Conservation (phyloP, 2,888 invertebrate species). For the Melanotus villosus region DNA sequence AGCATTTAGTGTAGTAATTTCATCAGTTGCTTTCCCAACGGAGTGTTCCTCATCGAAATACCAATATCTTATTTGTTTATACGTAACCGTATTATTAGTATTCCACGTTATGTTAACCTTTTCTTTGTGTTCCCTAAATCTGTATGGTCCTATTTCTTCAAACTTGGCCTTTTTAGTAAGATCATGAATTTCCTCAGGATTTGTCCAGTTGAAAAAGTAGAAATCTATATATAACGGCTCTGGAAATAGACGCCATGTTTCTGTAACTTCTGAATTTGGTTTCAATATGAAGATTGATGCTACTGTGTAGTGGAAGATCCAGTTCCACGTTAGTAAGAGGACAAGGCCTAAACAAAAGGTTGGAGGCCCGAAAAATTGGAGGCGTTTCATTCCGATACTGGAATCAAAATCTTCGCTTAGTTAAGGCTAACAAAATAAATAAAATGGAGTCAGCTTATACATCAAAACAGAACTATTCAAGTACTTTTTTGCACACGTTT, state of each 20-base stretch:
- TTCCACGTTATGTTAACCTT: slow-evolving; percentile 83
- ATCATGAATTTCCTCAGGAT: slow-evolving; percentile 71
- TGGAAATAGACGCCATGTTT: background rate
- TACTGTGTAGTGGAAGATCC: background rate
- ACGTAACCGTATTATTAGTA: slow-evolving; percentile 82
- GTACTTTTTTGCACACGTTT: no score
- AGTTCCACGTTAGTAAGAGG: background rate
- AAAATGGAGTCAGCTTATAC: no score
- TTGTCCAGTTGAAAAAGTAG: slow-evolving; percentile 54
- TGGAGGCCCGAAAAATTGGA: background rate
- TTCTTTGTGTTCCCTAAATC: slow-evolving; percentile 77
- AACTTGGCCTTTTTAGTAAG: slow-evolving; percentile 71
- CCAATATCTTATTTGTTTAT: slow-evolving; percentile 78
- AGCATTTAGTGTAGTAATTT: slow-evolving; percentile 81
- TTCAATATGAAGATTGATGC: background rate
- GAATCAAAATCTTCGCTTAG: no score
- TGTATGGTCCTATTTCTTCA: slow-evolving; percentile 75
- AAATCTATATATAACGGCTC: background rate
- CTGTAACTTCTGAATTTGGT: background rate
- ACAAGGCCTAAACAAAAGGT: background rate
- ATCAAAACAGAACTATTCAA: no score
- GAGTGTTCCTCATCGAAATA: slow-evolving; percentile 78
- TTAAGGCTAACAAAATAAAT: no score
- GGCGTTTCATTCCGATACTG: no score
- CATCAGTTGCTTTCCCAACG: slow-evolving; percentile 78